Base-by-base conservation (phyloP, 2,113 vertebrate genomes). In the Gadus chalcogrammus region DNA sequence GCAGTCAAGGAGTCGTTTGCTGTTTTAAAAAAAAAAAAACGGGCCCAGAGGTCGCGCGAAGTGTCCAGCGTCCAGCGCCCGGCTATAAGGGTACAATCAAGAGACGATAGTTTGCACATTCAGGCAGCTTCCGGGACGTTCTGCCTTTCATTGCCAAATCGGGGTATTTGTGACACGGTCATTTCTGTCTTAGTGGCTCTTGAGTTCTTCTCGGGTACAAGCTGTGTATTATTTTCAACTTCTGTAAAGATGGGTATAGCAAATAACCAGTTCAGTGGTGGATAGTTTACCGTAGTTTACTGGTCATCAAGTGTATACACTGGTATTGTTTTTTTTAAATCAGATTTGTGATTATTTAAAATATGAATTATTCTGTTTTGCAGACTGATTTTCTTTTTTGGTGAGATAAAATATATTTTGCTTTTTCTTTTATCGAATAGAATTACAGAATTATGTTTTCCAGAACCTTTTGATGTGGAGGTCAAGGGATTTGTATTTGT, bases 41-140 rank as follows among this genome's bases (percentile, higher is more conserved):
- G 67, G 59, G 9, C 42, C 42, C 8, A 13, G 9, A 64, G 73
- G 71, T 73, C 74, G 74, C 71, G 69, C 77, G 20, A 20, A 20
- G 20, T 1, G 20, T 20, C 84, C 79, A 70, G 75, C 73, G 7
- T 11, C 70, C 79, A 68, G 80, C 62, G 78, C 22, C 22, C 22
- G 85, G 78, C 65, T 76, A 48, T 13, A 69, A 82, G 18, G 71
- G 84, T 87, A 91, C 90, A 91, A 91, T 91, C 90, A 89, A 79
- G 71, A 76, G 83, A 68, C 79, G 71, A 71, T 84, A 82, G 82
- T 90, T 91, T 92, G 89, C 91, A 92, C 91, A 88, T 89, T 71
- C 74, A 73, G 85, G 90, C 89, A 75, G 85, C 75, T 64, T 76
- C 31, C 74, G 73, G 78, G 53, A 68, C 74, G 27, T 81, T 78